Conservation (phyloP, 2,888 invertebrate species). For the Tachina grossa region DNA sequence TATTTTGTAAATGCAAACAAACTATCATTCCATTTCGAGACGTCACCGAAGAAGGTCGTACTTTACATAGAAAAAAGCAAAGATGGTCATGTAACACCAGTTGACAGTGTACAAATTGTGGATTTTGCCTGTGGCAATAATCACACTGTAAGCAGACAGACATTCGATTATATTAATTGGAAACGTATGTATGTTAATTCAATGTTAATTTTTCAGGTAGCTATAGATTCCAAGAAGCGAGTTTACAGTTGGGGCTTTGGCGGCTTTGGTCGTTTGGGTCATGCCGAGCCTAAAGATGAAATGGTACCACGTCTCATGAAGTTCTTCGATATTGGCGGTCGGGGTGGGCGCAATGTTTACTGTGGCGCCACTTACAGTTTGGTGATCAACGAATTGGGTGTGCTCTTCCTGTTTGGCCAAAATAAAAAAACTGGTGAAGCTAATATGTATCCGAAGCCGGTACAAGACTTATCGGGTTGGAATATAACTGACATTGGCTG, state of each 20-base stretch:
- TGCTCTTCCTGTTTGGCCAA: constrained; percentile 92
- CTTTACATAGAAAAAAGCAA: constrained; percentile 94
- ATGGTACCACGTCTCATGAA: constrained; percentile 93
- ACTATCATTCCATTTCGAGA: constrained; percentile 93
- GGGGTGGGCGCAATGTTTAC: constrained; percentile 91
- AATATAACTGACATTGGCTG: constrained; percentile 92
- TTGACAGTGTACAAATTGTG: constrained; percentile 93
- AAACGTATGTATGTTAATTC: not conserved
- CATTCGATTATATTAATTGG: not conserved
- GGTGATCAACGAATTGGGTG: constrained; percentile 90
- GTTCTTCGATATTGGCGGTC: constrained; percentile 92
- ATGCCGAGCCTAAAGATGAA: constrained; percentile 96
- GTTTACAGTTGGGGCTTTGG: constrained; percentile 98
- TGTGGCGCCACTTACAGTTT: constrained; percentile 95
- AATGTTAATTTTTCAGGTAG: constrained; percentile 84
- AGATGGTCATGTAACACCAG: constrained; percentile 91
- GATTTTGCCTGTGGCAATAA: constrained; percentile 96
- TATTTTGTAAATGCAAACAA: constrained; percentile 96
- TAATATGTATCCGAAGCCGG: constrained; percentile 97
- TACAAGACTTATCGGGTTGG: constrained; percentile 96
- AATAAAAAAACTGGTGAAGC: constrained; percentile 97
- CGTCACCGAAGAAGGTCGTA: constrained; percentile 91
- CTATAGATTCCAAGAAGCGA: constrained; percentile 93
- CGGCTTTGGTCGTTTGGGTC: constrained; percentile 96
- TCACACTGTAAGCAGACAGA: constrained; percentile 87